Evolutionary conservation across 2,888 invertebrate genomes (phyloP), one percentile per base, ranked within the genome.

Genomic region (Arge pagana): DNA sequence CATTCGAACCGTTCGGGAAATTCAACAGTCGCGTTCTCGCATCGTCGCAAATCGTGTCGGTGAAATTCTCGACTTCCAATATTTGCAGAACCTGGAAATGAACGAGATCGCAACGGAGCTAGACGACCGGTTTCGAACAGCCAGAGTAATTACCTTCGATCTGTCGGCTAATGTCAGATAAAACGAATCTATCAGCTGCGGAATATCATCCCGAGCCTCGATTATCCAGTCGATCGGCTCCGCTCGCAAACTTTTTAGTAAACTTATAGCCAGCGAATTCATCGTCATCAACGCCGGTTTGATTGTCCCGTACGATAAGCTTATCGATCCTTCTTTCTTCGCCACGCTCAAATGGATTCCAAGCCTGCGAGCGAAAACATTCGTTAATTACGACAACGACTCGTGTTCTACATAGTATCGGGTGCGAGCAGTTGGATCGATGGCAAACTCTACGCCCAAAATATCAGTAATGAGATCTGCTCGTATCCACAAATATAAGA

Each of bases 71-170:
- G 43, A 63, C 67, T 39, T 70, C 72, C 19, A 74, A 49, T 45
- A 74, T 65, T 11, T 66, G 64, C 23, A 74, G 21, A 1, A 62
- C 64, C 71, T 72, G 53, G 11, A n/a, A n/a, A n/a, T n/a, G n/a
- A n/a, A n/a, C n/a, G n/a, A n/a, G n/a, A n/a, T n/a, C n/a, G n/a
- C n/a, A n/a, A n/a, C n/a, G n/a, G n/a, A n/a, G n/a, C n/a, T n/a
- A n/a, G n/a, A n/a, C n/a, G n/a, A n/a, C n/a, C n/a, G n/a, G n/a
- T n/a, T n/a, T 42, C 53, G 52, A 24, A n/a, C n/a, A n/a, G n/a
- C n/a, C n/a, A n/a, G n/a, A n/a, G n/a, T n/a, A n/a, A n/a, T n/a
- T 49, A 71, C 72, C 70, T 72, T 74, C 23, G 64, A 36, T 18
- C 61, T 61, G 55, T 72, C 69, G 1, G 63, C 58, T 1, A 61